Conservation (phyloP, 1,140 invertebrate species). For the Bombus difficillimus region DNA sequence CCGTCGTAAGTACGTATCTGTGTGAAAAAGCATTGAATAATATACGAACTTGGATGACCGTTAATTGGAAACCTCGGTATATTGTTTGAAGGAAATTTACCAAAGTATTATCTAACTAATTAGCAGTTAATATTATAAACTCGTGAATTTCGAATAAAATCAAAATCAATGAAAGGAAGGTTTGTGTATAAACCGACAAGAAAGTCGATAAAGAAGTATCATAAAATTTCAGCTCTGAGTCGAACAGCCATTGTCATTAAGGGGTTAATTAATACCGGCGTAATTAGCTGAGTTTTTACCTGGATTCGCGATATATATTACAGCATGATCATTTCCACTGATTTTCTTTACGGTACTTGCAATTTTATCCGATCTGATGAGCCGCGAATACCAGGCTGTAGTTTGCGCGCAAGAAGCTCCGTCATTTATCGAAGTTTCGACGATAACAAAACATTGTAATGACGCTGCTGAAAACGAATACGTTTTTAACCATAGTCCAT, state of each 20-base stretch:
- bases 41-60: background rate
- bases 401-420: constrained; percentile 20
- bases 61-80: too few relatives aligned
- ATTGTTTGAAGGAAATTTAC: background rate
- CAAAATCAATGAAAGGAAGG: background rate
- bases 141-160: background rate
- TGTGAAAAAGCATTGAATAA: background rate
- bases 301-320: background rate
- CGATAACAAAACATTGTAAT: constrained; percentile 34
- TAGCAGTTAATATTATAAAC: background rate
- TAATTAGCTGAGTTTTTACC: constrained; percentile 16
- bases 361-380: constrained; percentile 11
- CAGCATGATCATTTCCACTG: constrained; percentile 1
- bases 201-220: background rate
- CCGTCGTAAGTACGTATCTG: too few relatives aligned
- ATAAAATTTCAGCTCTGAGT: background rate
- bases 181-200: background rate
- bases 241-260: background rate
- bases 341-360: background rate
- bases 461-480: constrained; percentile 26
- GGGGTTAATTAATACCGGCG: constrained; percentile 9
- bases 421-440: constrained; percentile 30
- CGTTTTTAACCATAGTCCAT: constrained; percentile 41
- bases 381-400: background rate
- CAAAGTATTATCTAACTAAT: background rate